Percentiles rank a stretch among this genome's conserved stretches.
Conservation (phyloP, 1,140 invertebrate genomes). For the Pseudomyrmex dendroicus region DNA sequence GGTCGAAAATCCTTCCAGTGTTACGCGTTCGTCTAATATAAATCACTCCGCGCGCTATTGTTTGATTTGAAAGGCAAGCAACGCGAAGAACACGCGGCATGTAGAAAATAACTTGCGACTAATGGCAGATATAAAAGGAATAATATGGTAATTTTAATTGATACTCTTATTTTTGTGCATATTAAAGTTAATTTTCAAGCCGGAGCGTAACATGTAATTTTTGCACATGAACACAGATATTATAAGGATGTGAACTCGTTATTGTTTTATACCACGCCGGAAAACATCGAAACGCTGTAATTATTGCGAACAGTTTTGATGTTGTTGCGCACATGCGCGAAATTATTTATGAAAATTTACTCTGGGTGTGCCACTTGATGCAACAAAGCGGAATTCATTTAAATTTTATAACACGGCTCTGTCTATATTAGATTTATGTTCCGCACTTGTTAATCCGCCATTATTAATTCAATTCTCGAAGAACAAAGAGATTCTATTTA, state of each 20-base stretch:
- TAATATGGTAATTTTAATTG: neutral
- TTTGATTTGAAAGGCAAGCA: neutral
- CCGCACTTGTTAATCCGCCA: slow-evolving; percentile 4
- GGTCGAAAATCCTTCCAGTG: slow-evolving; percentile 1
- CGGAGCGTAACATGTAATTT: neutral
- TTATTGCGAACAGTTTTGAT: slow-evolving; percentile 6
- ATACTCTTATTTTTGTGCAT: neutral
- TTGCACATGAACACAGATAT: neutral
- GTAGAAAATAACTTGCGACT: too few relatives aligned
- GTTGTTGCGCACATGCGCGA: neutral
- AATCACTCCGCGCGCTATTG: neutral
- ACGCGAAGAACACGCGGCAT: too few relatives aligned
- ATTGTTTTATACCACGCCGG: neutral
- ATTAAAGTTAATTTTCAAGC: neutral
- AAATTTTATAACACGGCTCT: slow-evolving; percentile 24
- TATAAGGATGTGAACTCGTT: neutral
- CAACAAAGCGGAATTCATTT: slow-evolving; percentile 17
- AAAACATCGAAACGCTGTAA: slow-evolving; percentile 2
- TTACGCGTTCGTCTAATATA: slow-evolving; percentile 28
- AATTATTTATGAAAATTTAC: slow-evolving; percentile 16
- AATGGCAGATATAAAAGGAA: too few relatives aligned
- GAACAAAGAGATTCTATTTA: slow-evolving; percentile 27
- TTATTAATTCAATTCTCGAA: slow-evolving; percentile 31
- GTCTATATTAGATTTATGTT: neutral
- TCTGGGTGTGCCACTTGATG: neutral